Evolutionary conservation across 2,797 vertebrate species (phyloP).

Genomic region (Sciaenops ocellatus): DNA sequence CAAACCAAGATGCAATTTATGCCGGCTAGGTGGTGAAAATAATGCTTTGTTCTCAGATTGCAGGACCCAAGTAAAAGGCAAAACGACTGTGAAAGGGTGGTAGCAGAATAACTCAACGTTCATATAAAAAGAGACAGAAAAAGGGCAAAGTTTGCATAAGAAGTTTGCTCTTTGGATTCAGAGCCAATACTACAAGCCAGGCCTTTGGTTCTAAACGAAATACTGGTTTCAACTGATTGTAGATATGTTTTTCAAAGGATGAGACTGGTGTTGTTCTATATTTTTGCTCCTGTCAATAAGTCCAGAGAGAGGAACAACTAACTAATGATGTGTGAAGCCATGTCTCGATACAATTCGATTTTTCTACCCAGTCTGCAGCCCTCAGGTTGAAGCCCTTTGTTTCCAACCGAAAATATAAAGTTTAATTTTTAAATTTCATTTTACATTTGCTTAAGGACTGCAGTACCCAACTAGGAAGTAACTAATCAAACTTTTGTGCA

Average conservation of each 20-base stretch:
- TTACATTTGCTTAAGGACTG: too few species aligned
- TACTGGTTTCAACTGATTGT: background rate
- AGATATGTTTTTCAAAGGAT: background rate
- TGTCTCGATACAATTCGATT: background rate
- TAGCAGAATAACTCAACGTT: constrained; percentile 4
- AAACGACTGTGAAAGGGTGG: background rate
- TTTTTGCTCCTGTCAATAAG: background rate
- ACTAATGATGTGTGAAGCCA: background rate
- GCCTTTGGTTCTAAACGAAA: background rate
- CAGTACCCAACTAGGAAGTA: too few species aligned
- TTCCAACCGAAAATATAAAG: background rate
- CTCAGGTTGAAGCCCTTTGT: background rate
- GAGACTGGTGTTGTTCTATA: background rate
- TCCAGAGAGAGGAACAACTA: constrained; percentile 4
- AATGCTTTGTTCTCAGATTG: constrained; percentile 49
- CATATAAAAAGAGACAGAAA: background rate
- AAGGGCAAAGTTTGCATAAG: background rate
- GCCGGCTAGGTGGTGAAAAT: constrained; percentile 34
- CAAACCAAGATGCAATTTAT: constrained; percentile 61
- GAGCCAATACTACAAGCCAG: background rate
- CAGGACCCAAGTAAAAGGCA: constrained; percentile 29
- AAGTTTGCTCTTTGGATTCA: background rate
- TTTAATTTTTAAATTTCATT: too few species aligned
- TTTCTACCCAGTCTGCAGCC: background rate
- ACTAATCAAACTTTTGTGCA: too few species aligned